Percentiles rank a stretch among this genome's conserved stretches.
phyloP scores from a whole-genome alignment of 2,113 vertebrate genomes.

The Heteronetta atricapilla region DNA sequence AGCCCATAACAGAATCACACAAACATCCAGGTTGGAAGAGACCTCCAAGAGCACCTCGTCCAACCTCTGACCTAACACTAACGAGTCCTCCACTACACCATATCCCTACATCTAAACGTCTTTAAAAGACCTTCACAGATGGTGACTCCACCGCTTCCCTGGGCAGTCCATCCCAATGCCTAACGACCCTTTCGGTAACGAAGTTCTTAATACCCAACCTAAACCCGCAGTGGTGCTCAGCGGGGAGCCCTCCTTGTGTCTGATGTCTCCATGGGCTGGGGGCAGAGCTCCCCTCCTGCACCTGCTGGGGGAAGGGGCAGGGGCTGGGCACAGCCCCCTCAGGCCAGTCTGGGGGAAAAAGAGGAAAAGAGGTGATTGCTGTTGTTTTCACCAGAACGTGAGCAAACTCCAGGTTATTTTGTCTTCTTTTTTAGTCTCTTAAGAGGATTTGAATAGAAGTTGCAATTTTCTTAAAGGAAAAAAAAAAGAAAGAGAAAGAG shows the following conservation, averaged over 20 bases:
- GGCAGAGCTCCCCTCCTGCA: neutral
- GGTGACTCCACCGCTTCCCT: no score
- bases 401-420: neutral
- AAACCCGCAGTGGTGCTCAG: neutral
- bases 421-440: neutral
- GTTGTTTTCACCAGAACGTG: neutral
- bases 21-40: no score
- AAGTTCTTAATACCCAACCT: no score
- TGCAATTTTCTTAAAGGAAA: neutral
- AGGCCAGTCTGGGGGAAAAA: neutral
- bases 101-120: no score
- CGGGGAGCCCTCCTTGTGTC: neutral
- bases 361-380: neutral
- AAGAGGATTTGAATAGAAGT: neutral
- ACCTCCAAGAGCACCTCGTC: no score
- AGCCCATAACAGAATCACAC: neutral
- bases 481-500: neutral
- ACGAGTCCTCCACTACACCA: no score
- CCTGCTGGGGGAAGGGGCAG: neutral
- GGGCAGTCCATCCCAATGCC: no score
- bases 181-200: no score
- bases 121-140: no score
- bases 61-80: no score
- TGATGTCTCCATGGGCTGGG: neutral
- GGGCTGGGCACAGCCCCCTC: neutral